Percentiles rank a stretch among this genome's conserved stretches.
Evolutionary conservation across 2,888 invertebrate genomes (phyloP).

Genomic region (Hylaea fasciaria): DNA sequence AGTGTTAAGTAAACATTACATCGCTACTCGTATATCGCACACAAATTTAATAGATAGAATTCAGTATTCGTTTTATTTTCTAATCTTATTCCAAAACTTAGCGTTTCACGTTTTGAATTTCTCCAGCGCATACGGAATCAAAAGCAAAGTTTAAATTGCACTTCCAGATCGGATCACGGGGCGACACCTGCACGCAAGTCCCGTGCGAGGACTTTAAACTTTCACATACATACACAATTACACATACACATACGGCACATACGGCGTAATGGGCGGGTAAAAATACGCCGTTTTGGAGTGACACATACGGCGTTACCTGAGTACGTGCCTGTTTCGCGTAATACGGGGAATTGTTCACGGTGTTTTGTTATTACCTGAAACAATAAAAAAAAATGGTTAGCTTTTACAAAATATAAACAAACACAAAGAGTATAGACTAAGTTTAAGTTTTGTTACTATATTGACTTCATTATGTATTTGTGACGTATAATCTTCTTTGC

Average conservation of each 20-base stretch:
- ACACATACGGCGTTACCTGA: neutral
- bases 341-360: neutral
- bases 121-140: neutral
- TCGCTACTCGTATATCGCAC: no score
- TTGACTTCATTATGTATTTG: no score
- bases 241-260: no score
- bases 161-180: conserved; percentile 9
- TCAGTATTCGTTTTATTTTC: neutral
- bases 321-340: neutral
- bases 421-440: no score
- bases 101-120: conserved; percentile 1
- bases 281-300: no score
- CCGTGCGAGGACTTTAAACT: neutral
- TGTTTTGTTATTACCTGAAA: conserved; percentile 2
- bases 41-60: no score
- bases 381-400: conserved; percentile 4
- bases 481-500: no score
- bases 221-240: no score
- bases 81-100: neutral
- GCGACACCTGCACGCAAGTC: conserved; percentile 16
- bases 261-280: no score
- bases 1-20: no score
- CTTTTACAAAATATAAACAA: no score
- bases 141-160: conserved; percentile 27
- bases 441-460: no score